Percentiles rank a stretch among this genome's conserved stretches.
Conservation (phyloP, 2,888 invertebrate species). For the Eupithecia centaureata region DNA sequence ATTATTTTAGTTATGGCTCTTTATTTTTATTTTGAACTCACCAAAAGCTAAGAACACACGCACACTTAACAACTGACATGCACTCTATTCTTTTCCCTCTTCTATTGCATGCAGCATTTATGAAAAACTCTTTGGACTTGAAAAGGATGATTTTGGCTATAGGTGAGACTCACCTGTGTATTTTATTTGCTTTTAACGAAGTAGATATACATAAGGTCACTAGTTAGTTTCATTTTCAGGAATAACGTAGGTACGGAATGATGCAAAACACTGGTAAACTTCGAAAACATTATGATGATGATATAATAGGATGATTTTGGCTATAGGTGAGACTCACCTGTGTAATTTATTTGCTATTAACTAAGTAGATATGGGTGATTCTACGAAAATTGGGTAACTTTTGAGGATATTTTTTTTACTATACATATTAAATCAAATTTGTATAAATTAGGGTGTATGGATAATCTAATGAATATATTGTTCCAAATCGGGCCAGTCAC, state of each 20-base stretch:
- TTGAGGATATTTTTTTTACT: too few relatives aligned
- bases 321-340: constrained; percentile 84
- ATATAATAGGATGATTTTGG: constrained; percentile 90
- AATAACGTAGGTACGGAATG: neutral
- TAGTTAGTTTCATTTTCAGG: neutral
- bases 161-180: constrained; percentile 78
- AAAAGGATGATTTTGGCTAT: constrained; percentile 90
- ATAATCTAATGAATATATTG: too few relatives aligned
- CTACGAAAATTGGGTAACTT: too few relatives aligned
- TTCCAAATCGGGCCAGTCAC: too few relatives aligned
- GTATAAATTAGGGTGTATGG: too few relatives aligned
- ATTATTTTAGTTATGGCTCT: too few relatives aligned
- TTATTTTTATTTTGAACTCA: neutral
- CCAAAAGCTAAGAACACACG: constrained; percentile 40
- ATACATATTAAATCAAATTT: too few relatives aligned
- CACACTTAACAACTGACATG: constrained; percentile 61
- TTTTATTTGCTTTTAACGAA: constrained; percentile 33
- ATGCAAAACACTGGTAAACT: neutral
- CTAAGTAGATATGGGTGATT: neutral
- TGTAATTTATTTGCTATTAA: constrained; percentile 38
- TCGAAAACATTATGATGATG: too few relatives aligned
- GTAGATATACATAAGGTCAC: neutral
- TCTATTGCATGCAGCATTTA: constrained; percentile 91
- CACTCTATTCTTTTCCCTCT: constrained; percentile 80
- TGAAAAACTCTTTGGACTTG: constrained; percentile 91